Percentiles rank a stretch among this genome's conserved stretches.
Conservation (phyloP, 2,888 invertebrate species). For the Eupithecia pulchellata region DNA sequence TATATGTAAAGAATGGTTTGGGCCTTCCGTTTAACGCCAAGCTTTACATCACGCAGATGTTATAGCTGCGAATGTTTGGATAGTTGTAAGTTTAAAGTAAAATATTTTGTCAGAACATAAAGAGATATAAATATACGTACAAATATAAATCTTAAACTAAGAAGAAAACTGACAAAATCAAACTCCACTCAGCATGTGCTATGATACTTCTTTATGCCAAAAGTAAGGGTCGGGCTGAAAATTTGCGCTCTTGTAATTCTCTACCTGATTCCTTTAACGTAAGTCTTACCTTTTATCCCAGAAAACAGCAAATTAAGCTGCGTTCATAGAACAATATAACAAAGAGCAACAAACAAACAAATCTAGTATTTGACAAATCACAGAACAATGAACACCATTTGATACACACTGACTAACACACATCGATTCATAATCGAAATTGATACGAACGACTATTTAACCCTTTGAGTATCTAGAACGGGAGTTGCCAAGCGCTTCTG, state of each 20-base stretch:
- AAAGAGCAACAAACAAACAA: constrained; percentile 1
- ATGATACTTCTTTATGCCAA: not conserved
- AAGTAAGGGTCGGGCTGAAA: not conserved
- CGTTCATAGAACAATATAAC: not conserved
- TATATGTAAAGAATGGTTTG: not conserved
- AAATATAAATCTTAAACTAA: no score
- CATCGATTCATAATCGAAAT: constrained; percentile 54
- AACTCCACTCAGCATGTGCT: no score
- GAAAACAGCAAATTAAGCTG: not conserved
- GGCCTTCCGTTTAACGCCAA: not conserved
- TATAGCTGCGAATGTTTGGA: not conserved
- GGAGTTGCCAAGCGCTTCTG: no score
- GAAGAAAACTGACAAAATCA: no score
- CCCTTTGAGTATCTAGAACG: no score
- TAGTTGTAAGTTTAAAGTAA: no score
- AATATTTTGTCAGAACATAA: no score
- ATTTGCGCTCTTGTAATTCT: not conserved
- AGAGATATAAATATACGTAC: no score
- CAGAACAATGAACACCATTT: constrained; percentile 5
- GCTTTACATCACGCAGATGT: not conserved
- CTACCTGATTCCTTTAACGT: not conserved
- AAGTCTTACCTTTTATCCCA: not conserved
- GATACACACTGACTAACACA: constrained; percentile 4
- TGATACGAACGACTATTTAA: constrained; percentile 70
- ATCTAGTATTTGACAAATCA: not conserved